A percentile compares a stretch with the other conserved stretches of the same genome.
Evolutionary conservation across 2,113 vertebrate species (phyloP).

Genomic region (Burhinus oedicnemus): DNA sequence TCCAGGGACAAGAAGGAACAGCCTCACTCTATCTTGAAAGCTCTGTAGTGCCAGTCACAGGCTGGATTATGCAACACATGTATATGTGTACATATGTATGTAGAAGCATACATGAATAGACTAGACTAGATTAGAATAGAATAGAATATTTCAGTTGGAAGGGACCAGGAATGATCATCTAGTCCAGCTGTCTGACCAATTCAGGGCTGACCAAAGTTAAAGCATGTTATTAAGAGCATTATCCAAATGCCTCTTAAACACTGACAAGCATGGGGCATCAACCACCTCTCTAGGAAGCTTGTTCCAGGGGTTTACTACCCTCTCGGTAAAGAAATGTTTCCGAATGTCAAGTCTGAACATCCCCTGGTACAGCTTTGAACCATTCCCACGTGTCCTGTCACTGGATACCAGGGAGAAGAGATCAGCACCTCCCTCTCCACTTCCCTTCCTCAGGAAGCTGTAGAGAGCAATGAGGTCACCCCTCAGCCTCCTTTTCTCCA

Average conservation of each 20-base stretch:
- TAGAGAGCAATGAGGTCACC: fast-evolving
- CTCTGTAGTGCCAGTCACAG: neutral
- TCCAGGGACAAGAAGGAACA: neutral
- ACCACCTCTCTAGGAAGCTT: neutral
- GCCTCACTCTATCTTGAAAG: neutral
- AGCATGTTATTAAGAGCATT: neutral
- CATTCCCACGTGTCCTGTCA: neutral
- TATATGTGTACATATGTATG: too few relatives aligned
- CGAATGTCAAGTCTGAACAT: neutral
- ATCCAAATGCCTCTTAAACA: neutral
- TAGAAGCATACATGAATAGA: neutral
- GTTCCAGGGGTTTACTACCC: neutral
- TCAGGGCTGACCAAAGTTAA: neutral
- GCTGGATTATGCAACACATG: neutral
- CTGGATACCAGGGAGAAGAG: neutral
- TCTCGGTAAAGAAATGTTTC: neutral
- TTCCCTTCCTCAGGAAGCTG: neutral
- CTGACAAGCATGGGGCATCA: neutral
- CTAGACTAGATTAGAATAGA: neutral
- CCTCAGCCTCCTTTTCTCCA: neutral
- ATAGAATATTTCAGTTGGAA: neutral
- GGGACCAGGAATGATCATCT: neutral
- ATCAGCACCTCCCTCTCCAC: neutral
- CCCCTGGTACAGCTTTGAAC: neutral
- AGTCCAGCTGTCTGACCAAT: neutral